A percentile compares a stretch with the other conserved stretches of the same genome.
Evolutionary conservation across 2,797 vertebrate genomes (phyloP).

Genomic region (Xyrichtys novacula): DNA sequence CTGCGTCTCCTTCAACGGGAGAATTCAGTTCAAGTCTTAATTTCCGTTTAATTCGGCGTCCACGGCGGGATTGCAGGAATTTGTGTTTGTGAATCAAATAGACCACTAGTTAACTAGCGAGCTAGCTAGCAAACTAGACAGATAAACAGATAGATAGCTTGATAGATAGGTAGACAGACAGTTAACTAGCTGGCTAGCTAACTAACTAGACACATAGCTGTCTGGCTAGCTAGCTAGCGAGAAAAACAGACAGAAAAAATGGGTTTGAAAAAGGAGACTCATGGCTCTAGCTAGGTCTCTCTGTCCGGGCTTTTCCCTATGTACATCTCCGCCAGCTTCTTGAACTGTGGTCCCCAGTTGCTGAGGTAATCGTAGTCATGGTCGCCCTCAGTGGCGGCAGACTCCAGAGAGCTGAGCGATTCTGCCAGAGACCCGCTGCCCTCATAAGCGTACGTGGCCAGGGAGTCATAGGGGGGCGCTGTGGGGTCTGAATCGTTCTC

Average conservation of each 20-base stretch:
- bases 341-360: conserved; percentile 96
- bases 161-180: conserved; percentile 73
- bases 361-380: conserved; percentile 98
- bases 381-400: conserved; percentile 92
- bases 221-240: conserved; percentile 57
- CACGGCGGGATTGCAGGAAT: conserved; percentile 26
- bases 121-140: conserved; percentile 75
- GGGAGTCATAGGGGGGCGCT: conserved; percentile 96
- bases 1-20: conserved; percentile 51
- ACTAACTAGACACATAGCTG: conserved; percentile 56
- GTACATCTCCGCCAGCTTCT: conserved; percentile 98
- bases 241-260: conserved; percentile 57
- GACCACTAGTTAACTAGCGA: conserved; percentile 67
- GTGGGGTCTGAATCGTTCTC: conserved; percentile 95
- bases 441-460: conserved; percentile 98
- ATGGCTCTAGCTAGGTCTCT: conserved; percentile 83
- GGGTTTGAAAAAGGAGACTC: conserved; percentile 28
- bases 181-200: conserved; percentile 49
- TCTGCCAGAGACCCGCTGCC: conserved; percentile 94
- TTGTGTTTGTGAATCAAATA: conserved; percentile 55
- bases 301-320: conserved; percentile 93
- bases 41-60: conserved; percentile 45
- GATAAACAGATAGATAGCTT: conserved; percentile 70
- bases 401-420: conserved; percentile 96
- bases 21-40: conserved; percentile 66